These are phyloP conservation scores for Chinchilla lanigera DNA, from an alignment of 2,113 vertebrate genomes.

Conservation along the genomic window DNA sequence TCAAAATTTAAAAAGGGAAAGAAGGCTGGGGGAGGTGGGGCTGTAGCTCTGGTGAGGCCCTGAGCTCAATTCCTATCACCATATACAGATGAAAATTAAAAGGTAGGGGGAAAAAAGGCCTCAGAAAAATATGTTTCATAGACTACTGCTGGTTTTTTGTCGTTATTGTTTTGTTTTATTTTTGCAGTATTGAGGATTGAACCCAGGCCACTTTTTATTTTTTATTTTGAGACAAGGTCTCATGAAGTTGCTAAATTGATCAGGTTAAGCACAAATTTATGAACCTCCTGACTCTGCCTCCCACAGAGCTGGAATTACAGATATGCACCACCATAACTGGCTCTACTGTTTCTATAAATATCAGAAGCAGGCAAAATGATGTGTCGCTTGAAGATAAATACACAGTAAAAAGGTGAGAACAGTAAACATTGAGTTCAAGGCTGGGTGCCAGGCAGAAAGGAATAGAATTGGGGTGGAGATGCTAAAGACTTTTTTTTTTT, in stretches of 20 bases:
- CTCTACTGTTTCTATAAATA: background rate
- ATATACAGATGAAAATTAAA: background rate
- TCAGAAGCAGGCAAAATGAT: background rate
- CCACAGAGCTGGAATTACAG: background rate
- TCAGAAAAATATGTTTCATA: background rate
- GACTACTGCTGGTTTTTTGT: background rate
- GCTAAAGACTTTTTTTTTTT: background rate
- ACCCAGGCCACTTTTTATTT: background rate
- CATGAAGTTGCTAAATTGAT: background rate
- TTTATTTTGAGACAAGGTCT: background rate
- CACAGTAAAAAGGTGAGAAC: background rate
- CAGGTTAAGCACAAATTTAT: background rate
- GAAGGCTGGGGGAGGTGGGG: background rate
- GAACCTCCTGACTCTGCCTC: background rate
- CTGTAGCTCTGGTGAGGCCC: background rate
- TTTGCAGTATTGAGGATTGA: background rate
- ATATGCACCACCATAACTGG: background rate
- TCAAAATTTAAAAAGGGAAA: background rate
- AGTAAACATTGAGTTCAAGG: background rate
- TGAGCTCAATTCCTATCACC: background rate
- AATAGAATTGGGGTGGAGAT: background rate
- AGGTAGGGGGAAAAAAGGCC: background rate
- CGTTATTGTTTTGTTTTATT: background rate
- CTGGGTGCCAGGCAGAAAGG: background rate
- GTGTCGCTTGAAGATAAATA: background rate